A percentile compares a stretch with the other conserved stretches of the same genome.
Evolutionary conservation across 30 jellyfish, hydroid and myxozoan genomes (phyloP).

Genomic region (Turritopsis dohrnii): DNA sequence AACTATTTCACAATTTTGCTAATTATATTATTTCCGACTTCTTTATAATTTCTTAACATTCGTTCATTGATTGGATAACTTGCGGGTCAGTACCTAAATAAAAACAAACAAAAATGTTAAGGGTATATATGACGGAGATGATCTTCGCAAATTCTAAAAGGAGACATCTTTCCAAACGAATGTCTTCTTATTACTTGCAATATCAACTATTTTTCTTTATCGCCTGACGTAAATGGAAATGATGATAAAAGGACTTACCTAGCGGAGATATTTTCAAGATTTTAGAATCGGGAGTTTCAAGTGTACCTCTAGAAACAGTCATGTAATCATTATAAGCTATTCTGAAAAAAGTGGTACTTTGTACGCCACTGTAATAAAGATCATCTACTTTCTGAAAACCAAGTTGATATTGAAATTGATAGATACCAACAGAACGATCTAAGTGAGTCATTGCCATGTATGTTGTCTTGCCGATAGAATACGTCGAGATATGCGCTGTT

Average conservation of each 20-base stretch:
- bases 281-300: not conserved
- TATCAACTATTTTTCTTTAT: too few relatives aligned
- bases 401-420: slow-evolving; percentile 38
- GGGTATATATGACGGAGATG: too few relatives aligned
- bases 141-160: too few relatives aligned
- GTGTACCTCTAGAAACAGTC: slow-evolving; percentile 4
- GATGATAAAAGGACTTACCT: too few relatives aligned
- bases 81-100: not conserved
- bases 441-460: slow-evolving; percentile 32
- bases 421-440: slow-evolving; percentile 32
- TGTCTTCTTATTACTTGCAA: too few relatives aligned
- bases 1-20: not conserved
- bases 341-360: slow-evolving; percentile 26
- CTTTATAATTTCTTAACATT: too few relatives aligned
- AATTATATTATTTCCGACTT: not conserved
- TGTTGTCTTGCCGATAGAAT: slow-evolving; percentile 10
- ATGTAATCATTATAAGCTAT: slow-evolving; percentile 21
- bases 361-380: slow-evolving; percentile 30
- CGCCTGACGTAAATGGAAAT: too few relatives aligned
- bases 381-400: slow-evolving; percentile 37
- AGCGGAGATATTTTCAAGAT: not conserved
- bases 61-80: not conserved
- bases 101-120: too few relatives aligned
- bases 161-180: too few relatives aligned
- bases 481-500: slow-evolving; percentile 27